Conservation (phyloP, 2,888 invertebrate genomes). For the Papilio protenor region DNA sequence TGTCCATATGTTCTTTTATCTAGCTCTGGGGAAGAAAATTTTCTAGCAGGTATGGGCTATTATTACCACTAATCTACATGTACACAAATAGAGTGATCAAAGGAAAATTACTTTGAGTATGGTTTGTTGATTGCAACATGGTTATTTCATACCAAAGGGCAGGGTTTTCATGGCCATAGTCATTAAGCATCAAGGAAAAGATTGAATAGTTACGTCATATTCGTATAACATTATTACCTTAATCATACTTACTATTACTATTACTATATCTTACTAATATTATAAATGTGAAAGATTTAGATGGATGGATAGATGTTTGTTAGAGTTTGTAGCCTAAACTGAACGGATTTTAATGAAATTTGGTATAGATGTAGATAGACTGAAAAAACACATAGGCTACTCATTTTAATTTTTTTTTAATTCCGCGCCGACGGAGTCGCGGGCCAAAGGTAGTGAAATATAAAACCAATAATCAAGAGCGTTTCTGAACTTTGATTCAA, state of each 20-base stretch:
- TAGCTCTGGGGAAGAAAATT: background rate
- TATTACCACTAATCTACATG: background rate
- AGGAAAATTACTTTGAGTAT: background rate
- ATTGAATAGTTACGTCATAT: background rate
- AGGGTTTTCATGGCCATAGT: background rate
- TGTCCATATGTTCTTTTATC: slow-evolving; percentile 1
- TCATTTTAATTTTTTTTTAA: too few species aligned
- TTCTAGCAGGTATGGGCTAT: background rate
- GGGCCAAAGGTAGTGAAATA: too few species aligned
- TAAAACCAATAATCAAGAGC: background rate
- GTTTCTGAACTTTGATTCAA: background rate
- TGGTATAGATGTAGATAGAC: too few species aligned
- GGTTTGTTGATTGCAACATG: background rate
- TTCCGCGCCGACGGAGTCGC: too few species aligned
- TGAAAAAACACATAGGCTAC: too few species aligned
- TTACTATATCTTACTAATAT: too few species aligned
- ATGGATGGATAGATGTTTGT: too few species aligned
- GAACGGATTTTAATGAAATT: too few species aligned
- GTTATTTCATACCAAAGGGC: background rate
- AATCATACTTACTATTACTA: too few species aligned
- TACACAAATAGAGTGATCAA: background rate
- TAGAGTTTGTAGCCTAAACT: too few species aligned
- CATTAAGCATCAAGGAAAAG: background rate
- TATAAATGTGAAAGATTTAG: too few species aligned
- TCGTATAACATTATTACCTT: too few species aligned